Evolutionary conservation across 2,888 invertebrate species (phyloP).

Genomic region (Melanostoma mellinum): DNA sequence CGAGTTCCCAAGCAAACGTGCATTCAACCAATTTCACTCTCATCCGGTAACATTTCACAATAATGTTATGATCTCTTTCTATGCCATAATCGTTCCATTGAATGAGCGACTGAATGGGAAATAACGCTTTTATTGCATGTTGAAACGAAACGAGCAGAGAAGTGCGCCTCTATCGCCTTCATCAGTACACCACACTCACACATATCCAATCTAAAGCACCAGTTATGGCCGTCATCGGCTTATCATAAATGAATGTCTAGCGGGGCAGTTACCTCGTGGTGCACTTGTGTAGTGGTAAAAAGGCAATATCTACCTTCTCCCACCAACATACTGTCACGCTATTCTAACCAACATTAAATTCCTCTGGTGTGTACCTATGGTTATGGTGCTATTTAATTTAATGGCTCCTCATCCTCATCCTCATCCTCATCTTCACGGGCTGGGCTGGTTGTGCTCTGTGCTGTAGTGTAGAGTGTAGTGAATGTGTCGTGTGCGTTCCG

Average conservation of each 20-base stretch:
- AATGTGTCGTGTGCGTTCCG: constrained; percentile 52
- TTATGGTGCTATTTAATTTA: constrained; percentile 66
- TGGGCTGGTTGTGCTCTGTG: constrained; percentile 1
- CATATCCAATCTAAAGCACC: constrained; percentile 2
- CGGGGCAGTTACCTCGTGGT: constrained; percentile 67
- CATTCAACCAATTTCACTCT: constrained; percentile 71
- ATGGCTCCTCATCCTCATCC: constrained; percentile 45
- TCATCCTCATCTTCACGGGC: not conserved
- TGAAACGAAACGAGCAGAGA: constrained; percentile 73
- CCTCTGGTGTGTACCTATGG: constrained; percentile 47
- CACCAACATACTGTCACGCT: not conserved
- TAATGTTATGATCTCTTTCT: constrained; percentile 73
- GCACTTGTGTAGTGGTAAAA: constrained; percentile 44
- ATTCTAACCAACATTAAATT: constrained; percentile 28
- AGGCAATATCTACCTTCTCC: constrained; percentile 19
- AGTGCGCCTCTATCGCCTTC: constrained; percentile 58
- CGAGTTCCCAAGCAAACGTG: constrained; percentile 45
- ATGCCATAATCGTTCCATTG: constrained; percentile 72
- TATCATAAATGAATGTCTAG: constrained; percentile 33
- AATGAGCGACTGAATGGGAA: constrained; percentile 73
- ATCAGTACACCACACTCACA: constrained; percentile 36
- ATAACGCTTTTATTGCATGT: constrained; percentile 73
- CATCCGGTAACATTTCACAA: constrained; percentile 70
- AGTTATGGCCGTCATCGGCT: constrained; percentile 49
- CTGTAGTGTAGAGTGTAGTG: constrained; percentile 16